Conservation (phyloP, 2,113 vertebrate species). For the Caracal caracal region DNA sequence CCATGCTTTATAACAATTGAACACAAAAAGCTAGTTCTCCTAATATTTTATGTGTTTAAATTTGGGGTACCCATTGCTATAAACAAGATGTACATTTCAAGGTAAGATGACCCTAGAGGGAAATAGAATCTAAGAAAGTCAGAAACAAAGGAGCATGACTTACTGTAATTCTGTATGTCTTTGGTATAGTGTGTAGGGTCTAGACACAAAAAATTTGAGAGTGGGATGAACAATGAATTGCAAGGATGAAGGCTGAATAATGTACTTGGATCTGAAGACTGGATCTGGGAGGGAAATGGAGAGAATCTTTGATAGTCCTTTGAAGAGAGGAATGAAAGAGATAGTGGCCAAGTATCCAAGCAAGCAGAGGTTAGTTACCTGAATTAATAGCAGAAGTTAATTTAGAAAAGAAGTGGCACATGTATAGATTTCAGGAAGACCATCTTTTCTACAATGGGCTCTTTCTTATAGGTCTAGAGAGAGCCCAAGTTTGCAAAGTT, state of each 20-base stretch:
- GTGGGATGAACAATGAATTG: background rate
- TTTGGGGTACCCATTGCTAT: background rate
- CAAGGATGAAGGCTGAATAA: background rate
- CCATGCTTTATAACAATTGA: background rate
- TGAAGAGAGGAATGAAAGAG: background rate
- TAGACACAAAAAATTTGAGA: background rate
- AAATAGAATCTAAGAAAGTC: constrained; percentile 63
- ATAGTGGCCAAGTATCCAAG: background rate
- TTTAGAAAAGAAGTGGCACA: background rate
- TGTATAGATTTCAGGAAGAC: background rate
- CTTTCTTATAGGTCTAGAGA: background rate
- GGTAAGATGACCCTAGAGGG: constrained; percentile 37
- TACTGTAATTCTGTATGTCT: background rate
- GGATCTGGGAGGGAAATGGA: background rate
- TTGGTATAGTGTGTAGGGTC: background rate
- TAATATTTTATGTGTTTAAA: background rate
- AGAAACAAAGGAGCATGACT: background rate
- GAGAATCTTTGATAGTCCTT: background rate
- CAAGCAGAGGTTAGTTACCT: background rate
- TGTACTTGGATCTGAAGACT: background rate
- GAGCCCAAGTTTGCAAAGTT: background rate
- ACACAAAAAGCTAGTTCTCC: background rate
- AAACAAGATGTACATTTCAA: background rate
- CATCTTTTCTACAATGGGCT: background rate
- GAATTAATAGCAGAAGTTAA: background rate